Conservation (phyloP, 2,888 invertebrate species). For the Biston betularia region DNA sequence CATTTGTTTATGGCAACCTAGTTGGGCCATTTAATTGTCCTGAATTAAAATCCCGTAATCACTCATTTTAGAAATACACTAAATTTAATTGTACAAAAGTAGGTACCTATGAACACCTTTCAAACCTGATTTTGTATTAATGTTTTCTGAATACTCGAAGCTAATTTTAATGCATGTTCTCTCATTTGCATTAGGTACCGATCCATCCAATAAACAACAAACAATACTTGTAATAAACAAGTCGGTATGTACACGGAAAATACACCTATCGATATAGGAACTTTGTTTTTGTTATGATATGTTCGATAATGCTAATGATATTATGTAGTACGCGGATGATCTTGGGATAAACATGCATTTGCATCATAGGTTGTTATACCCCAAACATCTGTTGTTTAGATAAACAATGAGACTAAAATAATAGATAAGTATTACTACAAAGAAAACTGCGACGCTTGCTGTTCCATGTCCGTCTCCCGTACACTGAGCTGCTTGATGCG, state of each 20-base stretch:
- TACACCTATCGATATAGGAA: not conserved
- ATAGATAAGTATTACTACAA: not conserved
- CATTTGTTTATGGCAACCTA: too few relatives aligned
- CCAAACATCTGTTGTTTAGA: not conserved
- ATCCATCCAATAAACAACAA: conserved; percentile 15
- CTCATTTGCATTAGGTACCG: conserved; percentile 2
- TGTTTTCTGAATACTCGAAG: not conserved
- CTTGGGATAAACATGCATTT: not conserved
- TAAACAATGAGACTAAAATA: not conserved
- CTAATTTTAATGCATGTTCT: not conserved
- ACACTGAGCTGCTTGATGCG: too few relatives aligned
- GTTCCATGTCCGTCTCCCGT: too few relatives aligned
- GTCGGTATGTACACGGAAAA: not conserved
- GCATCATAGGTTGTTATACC: not conserved
- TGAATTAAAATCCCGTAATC: too few relatives aligned
- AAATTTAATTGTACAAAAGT: too few relatives aligned
- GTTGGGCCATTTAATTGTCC: too few relatives aligned
- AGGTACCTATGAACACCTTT: too few relatives aligned
- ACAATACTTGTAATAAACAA: not conserved
- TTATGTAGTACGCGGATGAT: not conserved
- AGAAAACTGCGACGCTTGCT: too few relatives aligned
- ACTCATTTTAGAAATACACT: too few relatives aligned
- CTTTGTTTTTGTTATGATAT: conserved; percentile 22
- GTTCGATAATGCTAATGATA: not conserved
- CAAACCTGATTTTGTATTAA: not conserved